Evolutionary conservation across 1,140 invertebrate species (phyloP).

Genomic region (Trichonephila inaurata): DNA sequence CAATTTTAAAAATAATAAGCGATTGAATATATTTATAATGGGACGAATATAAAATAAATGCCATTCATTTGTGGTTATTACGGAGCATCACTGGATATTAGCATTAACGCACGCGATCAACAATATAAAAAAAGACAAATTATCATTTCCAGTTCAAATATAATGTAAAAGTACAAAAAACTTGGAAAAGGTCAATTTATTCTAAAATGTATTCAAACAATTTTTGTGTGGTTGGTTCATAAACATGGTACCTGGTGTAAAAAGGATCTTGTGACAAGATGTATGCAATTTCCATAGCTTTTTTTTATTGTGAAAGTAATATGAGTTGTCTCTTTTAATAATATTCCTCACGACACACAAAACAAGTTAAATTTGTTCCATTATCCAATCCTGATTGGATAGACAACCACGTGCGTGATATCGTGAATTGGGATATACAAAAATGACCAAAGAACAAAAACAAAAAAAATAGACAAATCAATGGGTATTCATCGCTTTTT

Average conservation of each 20-base stretch:
- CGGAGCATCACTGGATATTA: no score
- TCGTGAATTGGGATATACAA: background rate
- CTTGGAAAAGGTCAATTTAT: background rate
- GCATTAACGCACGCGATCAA: no score
- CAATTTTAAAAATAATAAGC: no score
- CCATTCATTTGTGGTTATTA: no score
- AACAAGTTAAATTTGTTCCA: slow-evolving; percentile 41
- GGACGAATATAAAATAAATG: no score
- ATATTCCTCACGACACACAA: slow-evolving; percentile 50
- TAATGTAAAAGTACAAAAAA: no score
- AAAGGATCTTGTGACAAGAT: slow-evolving; percentile 5
- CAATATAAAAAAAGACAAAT: no score
- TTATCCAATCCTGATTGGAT: slow-evolving; percentile 17
- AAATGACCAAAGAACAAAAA: slow-evolving; percentile 27
- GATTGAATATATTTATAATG: no score
- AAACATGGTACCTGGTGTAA: slow-evolving; percentile 59
- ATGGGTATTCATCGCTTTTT: slow-evolving; percentile 64
- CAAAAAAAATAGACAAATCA: background rate
- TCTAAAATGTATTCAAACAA: background rate
- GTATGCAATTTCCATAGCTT: background rate
- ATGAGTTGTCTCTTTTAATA: slow-evolving; percentile 66
- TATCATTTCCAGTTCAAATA: no score
- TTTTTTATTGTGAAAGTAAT: slow-evolving; percentile 47
- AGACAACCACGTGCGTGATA: slow-evolving; percentile 25
- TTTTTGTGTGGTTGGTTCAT: background rate